A percentile compares a stretch with the other conserved stretches of the same genome.
These are phyloP conservation scores for Harlomillsia oculata DNA, from an alignment of 1,140 invertebrate genomes.

Conservation along the genomic window DNA sequence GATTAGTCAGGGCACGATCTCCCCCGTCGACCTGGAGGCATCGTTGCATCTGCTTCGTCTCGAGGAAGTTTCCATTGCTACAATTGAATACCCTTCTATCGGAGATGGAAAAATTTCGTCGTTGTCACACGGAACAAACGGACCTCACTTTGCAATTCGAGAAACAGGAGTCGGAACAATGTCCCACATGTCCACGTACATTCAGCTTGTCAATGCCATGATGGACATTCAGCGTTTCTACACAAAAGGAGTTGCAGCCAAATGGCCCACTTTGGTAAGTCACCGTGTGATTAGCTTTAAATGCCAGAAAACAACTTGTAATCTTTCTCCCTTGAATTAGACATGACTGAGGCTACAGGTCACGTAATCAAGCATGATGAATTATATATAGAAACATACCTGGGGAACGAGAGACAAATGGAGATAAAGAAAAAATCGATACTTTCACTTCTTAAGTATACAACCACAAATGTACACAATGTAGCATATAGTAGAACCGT, in stretches of 20 bases:
- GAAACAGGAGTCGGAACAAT: slow-evolving; percentile 30
- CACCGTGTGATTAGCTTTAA: too few species aligned
- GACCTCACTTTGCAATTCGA: slow-evolving; percentile 30
- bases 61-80: slow-evolving; percentile 30
- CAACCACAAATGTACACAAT: too few species aligned
- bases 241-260: slow-evolving; percentile 24
- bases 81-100: slow-evolving; percentile 33
- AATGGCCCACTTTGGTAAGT: slow-evolving; percentile 30
- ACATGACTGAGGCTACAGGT: too few species aligned
- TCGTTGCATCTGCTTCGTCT: slow-evolving; percentile 26
- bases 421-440: too few species aligned
- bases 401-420: too few species aligned
- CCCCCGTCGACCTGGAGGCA: slow-evolving; percentile 23
- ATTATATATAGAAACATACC: too few species aligned
- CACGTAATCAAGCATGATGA: too few species aligned
- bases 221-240: slow-evolving; percentile 32
- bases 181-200: slow-evolving; percentile 35
- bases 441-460: too few species aligned
- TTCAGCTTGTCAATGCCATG: slow-evolving; percentile 34
- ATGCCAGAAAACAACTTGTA: too few species aligned
- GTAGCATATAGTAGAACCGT: too few species aligned
- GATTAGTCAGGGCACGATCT: slow-evolving; percentile 33
- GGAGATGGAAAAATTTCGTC: slow-evolving; percentile 30
- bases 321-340: too few species aligned
- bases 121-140: slow-evolving; percentile 26